Conservation (phyloP, 2,888 invertebrate species). For the Chelonus formosanus region DNA sequence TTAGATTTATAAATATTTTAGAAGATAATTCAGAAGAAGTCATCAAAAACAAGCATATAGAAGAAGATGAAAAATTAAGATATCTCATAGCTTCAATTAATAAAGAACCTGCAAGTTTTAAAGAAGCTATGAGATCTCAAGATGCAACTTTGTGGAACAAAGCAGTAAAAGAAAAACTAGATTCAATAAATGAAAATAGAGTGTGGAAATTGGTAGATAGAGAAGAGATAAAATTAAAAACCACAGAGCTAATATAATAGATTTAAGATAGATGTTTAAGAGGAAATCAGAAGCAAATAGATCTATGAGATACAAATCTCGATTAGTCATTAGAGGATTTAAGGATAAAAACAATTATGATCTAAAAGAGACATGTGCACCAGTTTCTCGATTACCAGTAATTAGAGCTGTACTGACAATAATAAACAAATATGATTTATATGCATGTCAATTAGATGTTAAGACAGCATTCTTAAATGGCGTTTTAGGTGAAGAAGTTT, state of each 20-base stretch:
- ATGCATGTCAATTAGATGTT: constrained; percentile 30
- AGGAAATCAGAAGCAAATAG: too few relatives aligned
- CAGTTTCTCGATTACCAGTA: constrained; percentile 33
- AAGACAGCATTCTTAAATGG: constrained; percentile 37
- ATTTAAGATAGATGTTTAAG: constrained; percentile 39
- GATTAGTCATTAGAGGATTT: constrained; percentile 35
- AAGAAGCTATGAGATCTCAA: constrained; percentile 31
- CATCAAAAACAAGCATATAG: not conserved
- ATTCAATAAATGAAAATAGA: constrained; percentile 35
- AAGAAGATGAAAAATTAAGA: constrained; percentile 8
- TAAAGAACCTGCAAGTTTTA: constrained; percentile 30
- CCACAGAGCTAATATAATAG: constrained; percentile 34
- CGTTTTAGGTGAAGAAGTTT: too few relatives aligned
- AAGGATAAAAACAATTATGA: constrained; percentile 32
- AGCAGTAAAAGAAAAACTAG: constrained; percentile 35
- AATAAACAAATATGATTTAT: constrained; percentile 32
- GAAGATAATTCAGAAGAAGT: not conserved
- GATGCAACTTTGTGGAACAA: constrained; percentile 20
- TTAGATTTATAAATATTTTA: not conserved
- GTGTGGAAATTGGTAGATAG: constrained; percentile 35
- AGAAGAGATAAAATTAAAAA: constrained; percentile 14
- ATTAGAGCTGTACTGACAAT: constrained; percentile 29
- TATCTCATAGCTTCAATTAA: constrained; percentile 28
- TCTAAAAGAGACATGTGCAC: constrained; percentile 39
- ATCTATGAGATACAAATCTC: constrained; percentile 28